Conservation (phyloP, 1,140 invertebrate genomes). For the Coenobita brevimanus region DNA sequence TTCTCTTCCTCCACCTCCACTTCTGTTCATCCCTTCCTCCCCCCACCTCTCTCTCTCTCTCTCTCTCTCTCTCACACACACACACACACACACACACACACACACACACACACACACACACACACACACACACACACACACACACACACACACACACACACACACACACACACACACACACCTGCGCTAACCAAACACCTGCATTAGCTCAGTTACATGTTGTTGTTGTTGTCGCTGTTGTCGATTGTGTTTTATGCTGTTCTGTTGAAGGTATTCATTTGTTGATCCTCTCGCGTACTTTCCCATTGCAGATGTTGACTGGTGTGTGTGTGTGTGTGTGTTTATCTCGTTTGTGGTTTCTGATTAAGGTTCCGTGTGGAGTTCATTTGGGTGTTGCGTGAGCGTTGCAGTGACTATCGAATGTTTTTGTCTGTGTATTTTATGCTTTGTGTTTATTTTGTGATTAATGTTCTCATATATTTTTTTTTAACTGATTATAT, state of each 20-base stretch:
- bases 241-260: not conserved
- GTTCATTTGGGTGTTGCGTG: no score
- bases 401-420: no score
- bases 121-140: not conserved
- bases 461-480: no score
- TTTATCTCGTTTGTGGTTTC: no score
- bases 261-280: not conserved
- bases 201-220: not conserved
- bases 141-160: not conserved
- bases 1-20: not conserved
- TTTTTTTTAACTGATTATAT: no score
- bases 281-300: not conserved
- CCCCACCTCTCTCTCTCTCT: no score
- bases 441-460: no score
- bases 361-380: no score
- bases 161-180: not conserved
- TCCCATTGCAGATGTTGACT: not conserved
- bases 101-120: conserved; percentile 35
- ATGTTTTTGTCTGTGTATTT: no score
- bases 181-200: not conserved
- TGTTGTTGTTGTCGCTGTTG: no score
- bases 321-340: not conserved
- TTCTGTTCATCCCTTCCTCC: no score
- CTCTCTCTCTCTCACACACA: conserved; percentile 8
- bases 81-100: conserved; percentile 26